Evolutionary conservation across 2,888 invertebrate genomes (phyloP), one percentile per base, ranked within the genome.

Genomic region (Mythimna impura): DNA sequence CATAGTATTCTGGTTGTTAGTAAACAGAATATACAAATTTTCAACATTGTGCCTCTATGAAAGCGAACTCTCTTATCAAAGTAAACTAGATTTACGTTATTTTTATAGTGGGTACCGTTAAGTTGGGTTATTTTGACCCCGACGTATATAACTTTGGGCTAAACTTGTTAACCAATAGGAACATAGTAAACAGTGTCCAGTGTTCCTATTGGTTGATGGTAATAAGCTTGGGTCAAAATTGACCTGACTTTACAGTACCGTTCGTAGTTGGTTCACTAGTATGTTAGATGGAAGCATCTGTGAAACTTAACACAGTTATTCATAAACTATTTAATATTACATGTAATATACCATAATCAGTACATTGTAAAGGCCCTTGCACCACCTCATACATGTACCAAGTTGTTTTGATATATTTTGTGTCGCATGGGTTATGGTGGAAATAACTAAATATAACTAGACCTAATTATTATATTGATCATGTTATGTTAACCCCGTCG

Each of bases 1-100:
- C 43, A 66, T 58, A 54, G 43, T 47, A 36, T 64, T 47, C 70
- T 61, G 69, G 64, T 71, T 72, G 62, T 69, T 71, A 66, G 57
- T 66, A 54, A 73, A 61, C 68, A 68, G 67, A 77, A 62, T 76
- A 75, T 68, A 73, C 65, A 69, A 66, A 66, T 58, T 73, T 68
- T 62, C 36, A 76, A 83, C 60, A 34, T 74, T 78, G 84, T 83
- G 83, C 86, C 84, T 84, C 78, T 78, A 61, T 62, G 58, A 67
- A 67, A 71, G 71, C 76, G 74, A 71, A 71, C 66, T 63, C 52
- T 58, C 57, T 43, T 69, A 73, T 66, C 58, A 73, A 77, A 71
- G 40, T 66, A 69, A 73, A 66, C 12, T 81, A 85, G 61, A 71
- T 73, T n/a, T 73, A 76, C 55, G 61, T 81, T 75, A 80, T 84